phyloP scores from a whole-genome alignment of 2,113 vertebrate species.

The Trematocara zebra region DNA sequence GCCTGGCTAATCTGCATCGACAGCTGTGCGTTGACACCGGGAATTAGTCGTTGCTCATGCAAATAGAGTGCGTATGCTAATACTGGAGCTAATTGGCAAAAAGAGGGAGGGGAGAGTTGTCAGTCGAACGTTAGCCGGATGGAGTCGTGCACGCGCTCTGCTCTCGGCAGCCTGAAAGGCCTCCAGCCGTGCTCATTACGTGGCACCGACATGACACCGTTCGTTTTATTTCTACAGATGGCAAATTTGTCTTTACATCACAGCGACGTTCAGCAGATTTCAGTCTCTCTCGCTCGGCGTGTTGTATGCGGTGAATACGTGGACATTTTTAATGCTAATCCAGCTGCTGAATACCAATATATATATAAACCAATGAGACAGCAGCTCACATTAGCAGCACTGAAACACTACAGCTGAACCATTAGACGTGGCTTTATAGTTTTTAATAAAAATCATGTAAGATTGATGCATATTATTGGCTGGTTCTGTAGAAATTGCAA shows the following conservation, averaged over 20 bases:
- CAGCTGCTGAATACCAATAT: background rate
- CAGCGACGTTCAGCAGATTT: background rate
- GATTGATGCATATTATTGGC: background rate
- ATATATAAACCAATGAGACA: background rate
- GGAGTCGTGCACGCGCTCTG: constrained; percentile 9
- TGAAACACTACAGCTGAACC: background rate
- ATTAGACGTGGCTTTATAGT: background rate
- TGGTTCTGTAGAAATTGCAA: background rate
- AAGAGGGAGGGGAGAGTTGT: constrained; percentile 7
- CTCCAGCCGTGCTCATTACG: constrained; percentile 37
- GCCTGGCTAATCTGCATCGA: constrained; percentile 53
- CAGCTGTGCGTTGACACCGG: constrained; percentile 61
- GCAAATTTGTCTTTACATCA: constrained; percentile 17
- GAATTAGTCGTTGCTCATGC: constrained; percentile 60
- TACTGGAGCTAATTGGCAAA: constrained; percentile 58
- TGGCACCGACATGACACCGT: background rate
- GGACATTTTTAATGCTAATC: constrained; percentile 28
- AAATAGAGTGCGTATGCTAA: constrained; percentile 63
- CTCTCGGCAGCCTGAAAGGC: constrained; percentile 16
- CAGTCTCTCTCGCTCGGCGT: background rate
- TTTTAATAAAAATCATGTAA: background rate
- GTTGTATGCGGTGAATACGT: background rate
- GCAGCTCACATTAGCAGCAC: background rate
- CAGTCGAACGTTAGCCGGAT: constrained; percentile 27
- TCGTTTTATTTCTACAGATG: constrained; percentile 17